Evolutionary conservation across 1,140 invertebrate genomes (phyloP), one percentile per base, ranked within the genome.

Genomic region (Frieseomelitta varia): DNA sequence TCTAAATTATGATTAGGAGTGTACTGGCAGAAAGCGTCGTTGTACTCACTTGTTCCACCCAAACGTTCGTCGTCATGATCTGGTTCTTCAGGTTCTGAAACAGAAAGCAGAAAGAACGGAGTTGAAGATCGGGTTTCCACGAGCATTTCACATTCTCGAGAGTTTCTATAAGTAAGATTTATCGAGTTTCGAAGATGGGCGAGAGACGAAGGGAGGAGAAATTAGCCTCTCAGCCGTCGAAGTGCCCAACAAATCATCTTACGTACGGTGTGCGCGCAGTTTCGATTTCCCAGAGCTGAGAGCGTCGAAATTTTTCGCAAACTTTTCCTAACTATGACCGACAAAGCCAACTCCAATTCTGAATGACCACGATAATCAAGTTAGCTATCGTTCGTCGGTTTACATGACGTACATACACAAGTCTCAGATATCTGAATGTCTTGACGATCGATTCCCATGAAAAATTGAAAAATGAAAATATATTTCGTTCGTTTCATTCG

Each of bases 11-110:
- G n/a, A n/a, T 61, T 61, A n/a, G 58, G 11, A 24, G 21, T 6
- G 6, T 63, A 30, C 8, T 0, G n/a, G 0, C 56, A 27, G 24
- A 68, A 34, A n/a, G 15, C 53, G 39, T 14, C 3, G 24, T 17
- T 39, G 68, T 87, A 94, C 96, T 97, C 95, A 99, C 98, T 97
- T 99, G 98, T 95, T 98, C 98, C 89, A 99, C 97, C 98, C 98
- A 99, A 87, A 99, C 97, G 95, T 99, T 99, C 91, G 98, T 99
- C 91, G 98, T 99, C 98, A 99, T 99, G 92, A 99, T 98, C 96
- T 99, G 98, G 96, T 98, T 98, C 95, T 98, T 98, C 95, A 98
- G 95, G 96, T 98, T 98, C 98, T 98, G 97, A 90, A 98, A 94
- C 93, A 95, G 95, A 96, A 94, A 95, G 95, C 92, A 93, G 90